Base-by-base conservation (phyloP, 2,888 invertebrate genomes). In the Callimorpha dominula region DNA sequence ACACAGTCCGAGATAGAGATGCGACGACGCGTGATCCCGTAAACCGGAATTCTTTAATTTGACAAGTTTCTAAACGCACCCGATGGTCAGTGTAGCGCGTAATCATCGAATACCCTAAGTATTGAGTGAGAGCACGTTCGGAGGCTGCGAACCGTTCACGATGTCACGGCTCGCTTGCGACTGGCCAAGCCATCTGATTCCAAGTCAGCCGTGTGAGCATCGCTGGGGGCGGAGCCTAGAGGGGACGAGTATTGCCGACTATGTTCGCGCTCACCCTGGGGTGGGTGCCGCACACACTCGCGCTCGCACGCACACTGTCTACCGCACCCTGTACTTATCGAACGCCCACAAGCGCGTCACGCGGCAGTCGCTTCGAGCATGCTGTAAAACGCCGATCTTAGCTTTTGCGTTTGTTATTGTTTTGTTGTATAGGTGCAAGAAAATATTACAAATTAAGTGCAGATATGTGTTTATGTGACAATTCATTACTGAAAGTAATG, bases 121-220 rank as follows among this genome's bases (percentile, higher is more conserved):
- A 93, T 91, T 90, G 90, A 87, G 87, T 83, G 89, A 88, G 90
- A 81, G 84, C 81, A 82, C 89, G 91, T 88, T 91, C 88, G 91
- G 91, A 92, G 87, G 90, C 94, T 91, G 89, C 95, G 94, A 94
- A 94, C 94, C 95, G 95, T 94, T 95, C 92, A 91, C 95, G 94
- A 92, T 93, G 92, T 90, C 93, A 95, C 95, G 95, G 95, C 96
- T 95, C 92, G 95, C 89, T 95, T 89, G 90, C 94, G 94, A 95
- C 95, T 95, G 95, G 93, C 94, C 94, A 90, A 93, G 92, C 94
- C 94, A 94, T 95, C 95, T 95, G 95, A 95, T 95, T 95, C 91
- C 95, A 95, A 96, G 88, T 96, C 94, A 96, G 93, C 95, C 96
- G 96, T 95, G 92, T 95, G 95, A 95, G 95, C 95, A 96, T 90